These are phyloP conservation scores for Apostichopus californicus DNA, from an alignment of 35 echinoderm and acorn worm species.

Conservation along the genomic window DNA sequence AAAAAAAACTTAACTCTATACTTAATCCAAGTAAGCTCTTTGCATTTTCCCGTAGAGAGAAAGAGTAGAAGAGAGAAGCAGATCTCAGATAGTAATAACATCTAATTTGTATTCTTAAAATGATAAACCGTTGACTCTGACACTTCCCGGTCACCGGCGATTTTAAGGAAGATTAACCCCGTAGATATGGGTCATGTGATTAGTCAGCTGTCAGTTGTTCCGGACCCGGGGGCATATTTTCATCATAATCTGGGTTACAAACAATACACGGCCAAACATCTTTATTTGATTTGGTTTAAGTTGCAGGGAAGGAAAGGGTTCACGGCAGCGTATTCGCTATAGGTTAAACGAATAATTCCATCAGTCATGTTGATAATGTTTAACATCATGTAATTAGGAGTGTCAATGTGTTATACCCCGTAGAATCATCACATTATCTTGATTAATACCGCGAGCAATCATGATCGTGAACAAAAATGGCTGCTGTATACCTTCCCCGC, in stretches of 20 bases:
- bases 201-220: slow-evolving; percentile 29
- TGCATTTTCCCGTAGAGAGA: no score
- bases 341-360: background rate
- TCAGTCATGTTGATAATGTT: background rate
- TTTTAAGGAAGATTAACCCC: slow-evolving; percentile 29
- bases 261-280: background rate
- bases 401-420: background rate
- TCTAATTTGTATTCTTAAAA: background rate
- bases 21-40: no score
- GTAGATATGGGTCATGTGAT: slow-evolving; percentile 48
- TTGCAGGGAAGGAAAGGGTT: background rate
- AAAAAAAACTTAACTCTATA: no score
- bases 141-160: slow-evolving; percentile 13
- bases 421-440: background rate
- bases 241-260: slow-evolving; percentile 5
- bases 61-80: no score
- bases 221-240: background rate
- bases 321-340: background rate
- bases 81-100: no score
- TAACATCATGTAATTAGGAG: background rate
- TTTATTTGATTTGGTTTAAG: background rate
- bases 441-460: slow-evolving; percentile 2
- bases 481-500: no score
- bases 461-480: background rate
- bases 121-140: background rate